phyloP scores from a whole-genome alignment of 2,113 vertebrate genomes.

The Ursus arctos region DNA sequence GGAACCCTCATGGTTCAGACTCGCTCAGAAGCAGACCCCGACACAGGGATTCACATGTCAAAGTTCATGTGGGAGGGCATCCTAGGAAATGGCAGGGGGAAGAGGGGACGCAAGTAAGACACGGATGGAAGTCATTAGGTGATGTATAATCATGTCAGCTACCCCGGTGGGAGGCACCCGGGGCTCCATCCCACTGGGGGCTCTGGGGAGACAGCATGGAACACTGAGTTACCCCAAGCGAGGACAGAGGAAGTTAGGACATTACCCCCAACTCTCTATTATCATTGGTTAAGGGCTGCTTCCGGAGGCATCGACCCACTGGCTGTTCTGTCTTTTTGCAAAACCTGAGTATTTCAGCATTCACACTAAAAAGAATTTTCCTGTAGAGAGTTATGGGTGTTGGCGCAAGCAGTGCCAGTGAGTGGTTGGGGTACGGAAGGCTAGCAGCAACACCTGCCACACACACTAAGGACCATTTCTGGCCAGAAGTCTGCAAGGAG shows the following conservation, averaged over 20 bases:
- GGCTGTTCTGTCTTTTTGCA: neutral
- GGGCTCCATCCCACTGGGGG: neutral
- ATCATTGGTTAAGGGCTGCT: neutral
- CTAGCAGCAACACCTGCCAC: neutral
- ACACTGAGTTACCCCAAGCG: neutral
- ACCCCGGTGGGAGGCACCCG: neutral
- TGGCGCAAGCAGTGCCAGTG: neutral
- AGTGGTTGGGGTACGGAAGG: fast-evolving
- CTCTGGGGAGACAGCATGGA: neutral
- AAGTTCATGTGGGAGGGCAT: too few species aligned
- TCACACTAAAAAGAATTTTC: neutral
- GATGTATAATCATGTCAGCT: too few species aligned
- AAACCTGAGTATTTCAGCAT: neutral
- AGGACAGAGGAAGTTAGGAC: neutral
- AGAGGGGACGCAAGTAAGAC: neutral
- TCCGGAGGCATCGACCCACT: too few species aligned
- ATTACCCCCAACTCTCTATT: too few species aligned
- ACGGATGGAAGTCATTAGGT: too few species aligned
- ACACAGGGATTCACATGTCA: neutral
- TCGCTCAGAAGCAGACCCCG: neutral
- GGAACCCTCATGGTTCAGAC: too few species aligned
- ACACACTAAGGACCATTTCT: neutral
- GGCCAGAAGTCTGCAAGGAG: neutral
- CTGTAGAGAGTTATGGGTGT: neutral
- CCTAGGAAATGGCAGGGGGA: neutral